Percentiles rank a stretch among this genome's conserved stretches.
phyloP scores from a whole-genome alignment of 2,113 vertebrate species.

The Pteruthius melanotis region DNA sequence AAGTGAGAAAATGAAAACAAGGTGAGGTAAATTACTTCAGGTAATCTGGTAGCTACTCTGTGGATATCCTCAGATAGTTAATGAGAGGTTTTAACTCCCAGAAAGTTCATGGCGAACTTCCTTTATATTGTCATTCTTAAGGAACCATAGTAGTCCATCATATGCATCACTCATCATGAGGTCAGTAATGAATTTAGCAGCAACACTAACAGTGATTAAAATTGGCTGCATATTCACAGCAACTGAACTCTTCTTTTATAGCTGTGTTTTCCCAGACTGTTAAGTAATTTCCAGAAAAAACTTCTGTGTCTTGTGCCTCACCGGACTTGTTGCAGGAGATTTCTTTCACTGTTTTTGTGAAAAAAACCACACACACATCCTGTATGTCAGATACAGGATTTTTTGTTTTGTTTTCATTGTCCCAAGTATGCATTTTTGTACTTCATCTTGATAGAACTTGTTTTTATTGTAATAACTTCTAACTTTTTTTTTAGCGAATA shows the following conservation, averaged over 20 bases:
- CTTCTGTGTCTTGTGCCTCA: background rate
- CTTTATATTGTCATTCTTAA: background rate
- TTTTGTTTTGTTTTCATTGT: background rate
- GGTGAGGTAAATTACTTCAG: background rate
- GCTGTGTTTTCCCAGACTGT: background rate
- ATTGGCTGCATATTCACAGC: background rate
- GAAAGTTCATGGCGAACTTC: background rate
- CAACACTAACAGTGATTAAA: background rate
- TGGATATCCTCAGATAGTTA: background rate
- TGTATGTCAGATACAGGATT: background rate
- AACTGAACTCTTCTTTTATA: background rate
- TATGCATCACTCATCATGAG: background rate
- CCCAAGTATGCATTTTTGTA: fast-evolving
- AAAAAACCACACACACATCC: no score
- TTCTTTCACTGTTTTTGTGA: background rate
- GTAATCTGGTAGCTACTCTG: background rate
- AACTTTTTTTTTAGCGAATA: background rate
- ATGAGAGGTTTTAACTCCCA: background rate
- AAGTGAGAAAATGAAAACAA: background rate
- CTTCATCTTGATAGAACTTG: background rate
- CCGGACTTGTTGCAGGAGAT: background rate
- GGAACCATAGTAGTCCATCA: background rate
- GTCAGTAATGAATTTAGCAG: background rate
- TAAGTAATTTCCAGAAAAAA: background rate
- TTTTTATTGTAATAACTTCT: background rate